Evolutionary conservation across 2,113 vertebrate genomes (phyloP).

Genomic region (Furnarius figulus): DNA sequence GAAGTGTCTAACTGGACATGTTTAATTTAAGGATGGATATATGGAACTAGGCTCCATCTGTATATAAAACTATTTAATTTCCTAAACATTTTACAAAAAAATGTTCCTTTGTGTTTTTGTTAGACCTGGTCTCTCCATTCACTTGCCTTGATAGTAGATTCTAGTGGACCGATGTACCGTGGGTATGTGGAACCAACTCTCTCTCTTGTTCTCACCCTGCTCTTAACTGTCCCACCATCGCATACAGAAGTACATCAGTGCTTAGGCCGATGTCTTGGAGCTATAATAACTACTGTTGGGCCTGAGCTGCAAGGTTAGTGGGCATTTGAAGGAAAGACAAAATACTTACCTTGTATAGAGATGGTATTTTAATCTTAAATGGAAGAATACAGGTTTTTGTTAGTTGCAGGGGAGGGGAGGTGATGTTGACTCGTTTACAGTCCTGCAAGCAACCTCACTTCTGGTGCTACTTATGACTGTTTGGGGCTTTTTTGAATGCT

Average conservation of each 20-base stretch:
- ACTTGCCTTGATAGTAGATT: slow-evolving; percentile 96
- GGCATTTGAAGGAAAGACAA: background rate
- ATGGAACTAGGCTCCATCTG: background rate
- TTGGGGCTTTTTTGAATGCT: background rate
- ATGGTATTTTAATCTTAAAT: background rate
- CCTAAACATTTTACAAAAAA: background rate
- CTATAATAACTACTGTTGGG: slow-evolving; percentile 97
- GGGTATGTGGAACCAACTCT: slow-evolving; percentile 97
- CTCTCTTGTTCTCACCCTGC: slow-evolving; percentile 93
- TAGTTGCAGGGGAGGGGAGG: background rate
- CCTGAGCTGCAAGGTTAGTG: slow-evolving; percentile 93
- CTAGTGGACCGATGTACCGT: slow-evolving; percentile 97
- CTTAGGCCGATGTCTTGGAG: slow-evolving; percentile 94
- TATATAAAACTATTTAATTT: background rate
- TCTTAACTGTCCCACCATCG: slow-evolving; percentile 93
- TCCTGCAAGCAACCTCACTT: background rate
- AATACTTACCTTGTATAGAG: background rate
- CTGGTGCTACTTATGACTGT: background rate
- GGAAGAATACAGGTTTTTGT: background rate
- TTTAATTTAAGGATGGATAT: background rate
- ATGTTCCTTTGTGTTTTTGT: background rate
- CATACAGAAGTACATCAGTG: slow-evolving; percentile 98
- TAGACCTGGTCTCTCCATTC: slow-evolving; percentile 99
- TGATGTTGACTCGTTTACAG: background rate
- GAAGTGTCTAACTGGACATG: background rate